A percentile compares a stretch with the other conserved stretches of the same genome.
phyloP scores from a whole-genome alignment of 2,888 invertebrate genomes.

The Keiferia lycopersicella region DNA sequence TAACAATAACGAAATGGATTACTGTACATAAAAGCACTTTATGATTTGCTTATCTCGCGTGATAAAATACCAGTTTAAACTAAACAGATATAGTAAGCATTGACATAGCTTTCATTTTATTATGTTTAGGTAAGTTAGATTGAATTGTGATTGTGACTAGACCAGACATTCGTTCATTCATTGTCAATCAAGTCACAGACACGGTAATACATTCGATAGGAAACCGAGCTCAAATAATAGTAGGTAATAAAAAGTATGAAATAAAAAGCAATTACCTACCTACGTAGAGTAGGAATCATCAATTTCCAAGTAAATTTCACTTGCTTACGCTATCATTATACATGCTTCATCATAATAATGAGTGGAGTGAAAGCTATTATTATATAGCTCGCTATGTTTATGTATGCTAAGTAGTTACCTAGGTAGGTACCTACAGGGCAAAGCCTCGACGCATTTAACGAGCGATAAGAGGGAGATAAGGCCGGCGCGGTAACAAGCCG shows the following conservation, averaged over 20 bases:
- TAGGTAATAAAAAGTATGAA: neutral
- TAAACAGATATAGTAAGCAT: neutral
- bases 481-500: neutral
- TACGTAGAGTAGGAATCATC: neutral
- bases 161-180: too few species aligned
- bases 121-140: neutral
- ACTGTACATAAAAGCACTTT: conserved; percentile 21
- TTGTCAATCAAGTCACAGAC: too few species aligned
- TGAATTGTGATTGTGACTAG: neutral
- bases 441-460: conserved; percentile 4
- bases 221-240: too few species aligned
- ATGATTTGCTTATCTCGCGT: neutral
- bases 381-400: neutral
- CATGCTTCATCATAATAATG: conserved; percentile 5
- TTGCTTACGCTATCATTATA: neutral
- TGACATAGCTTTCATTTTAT: neutral
- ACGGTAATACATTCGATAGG: too few species aligned
- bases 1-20: conserved; percentile 17
- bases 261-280: neutral
- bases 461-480: conserved; percentile 1
- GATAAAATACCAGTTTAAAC: conserved; percentile 17
- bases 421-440: neutral
- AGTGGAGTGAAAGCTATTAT: neutral
- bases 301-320: neutral
- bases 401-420: neutral